Evolutionary conservation across 2,113 vertebrate species (phyloP).

Genomic region (Vulpes ferrilata): DNA sequence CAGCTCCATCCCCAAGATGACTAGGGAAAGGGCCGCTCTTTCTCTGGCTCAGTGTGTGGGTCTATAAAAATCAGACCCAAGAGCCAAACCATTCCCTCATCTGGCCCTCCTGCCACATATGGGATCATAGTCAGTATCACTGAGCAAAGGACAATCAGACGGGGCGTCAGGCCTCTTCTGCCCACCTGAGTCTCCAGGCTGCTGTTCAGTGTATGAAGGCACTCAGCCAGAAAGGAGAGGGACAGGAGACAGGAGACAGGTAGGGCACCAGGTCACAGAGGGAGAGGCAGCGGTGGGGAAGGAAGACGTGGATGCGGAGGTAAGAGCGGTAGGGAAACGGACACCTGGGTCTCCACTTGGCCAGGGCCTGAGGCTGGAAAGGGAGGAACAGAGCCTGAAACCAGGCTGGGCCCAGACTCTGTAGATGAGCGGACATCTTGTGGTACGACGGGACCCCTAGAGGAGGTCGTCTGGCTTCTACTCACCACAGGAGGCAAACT

Average conservation of each 20-base stretch:
- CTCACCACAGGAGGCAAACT: conserved; percentile 78
- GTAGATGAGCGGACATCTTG: background rate
- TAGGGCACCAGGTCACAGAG: background rate
- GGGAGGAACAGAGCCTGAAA: background rate
- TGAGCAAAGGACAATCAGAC: background rate
- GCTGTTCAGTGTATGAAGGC: background rate
- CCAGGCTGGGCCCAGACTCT: background rate
- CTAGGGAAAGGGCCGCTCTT: background rate
- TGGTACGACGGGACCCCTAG: background rate
- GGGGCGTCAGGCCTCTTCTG: background rate
- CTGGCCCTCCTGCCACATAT: background rate
- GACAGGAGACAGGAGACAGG: background rate
- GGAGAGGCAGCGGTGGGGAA: background rate
- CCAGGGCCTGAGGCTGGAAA: background rate
- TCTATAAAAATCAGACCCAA: background rate
- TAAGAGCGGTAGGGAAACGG: rapidly evolving
- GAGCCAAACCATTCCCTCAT: background rate
- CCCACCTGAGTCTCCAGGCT: background rate
- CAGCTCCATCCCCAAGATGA: background rate
- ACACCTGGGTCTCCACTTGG: background rate
- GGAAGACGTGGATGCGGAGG: background rate
- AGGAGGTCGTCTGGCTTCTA: background rate
- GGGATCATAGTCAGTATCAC: background rate
- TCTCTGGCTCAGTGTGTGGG: background rate
- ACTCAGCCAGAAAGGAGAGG: background rate